Percentiles rank a stretch among this genome's conserved stretches.
These are phyloP conservation scores for Drosophila nannoptera DNA, from an alignment of 1,140 invertebrate genomes.

Conservation along the genomic window DNA sequence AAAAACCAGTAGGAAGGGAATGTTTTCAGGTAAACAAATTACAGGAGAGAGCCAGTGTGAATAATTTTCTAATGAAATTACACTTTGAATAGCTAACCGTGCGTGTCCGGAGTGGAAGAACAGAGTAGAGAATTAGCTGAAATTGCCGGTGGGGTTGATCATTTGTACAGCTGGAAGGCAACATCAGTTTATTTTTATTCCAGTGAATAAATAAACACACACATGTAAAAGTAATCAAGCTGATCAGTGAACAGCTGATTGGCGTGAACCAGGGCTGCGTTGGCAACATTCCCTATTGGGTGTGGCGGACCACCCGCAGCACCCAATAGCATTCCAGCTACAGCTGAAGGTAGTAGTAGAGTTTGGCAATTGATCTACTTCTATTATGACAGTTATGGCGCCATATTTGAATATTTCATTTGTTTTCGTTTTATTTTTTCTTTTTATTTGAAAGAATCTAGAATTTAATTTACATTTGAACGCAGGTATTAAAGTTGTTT, in stretches of 20 bases:
- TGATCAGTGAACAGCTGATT: slow-evolving; percentile 29
- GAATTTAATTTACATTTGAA: slow-evolving; percentile 62
- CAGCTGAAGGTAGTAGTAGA: slow-evolving; percentile 9
- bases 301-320: slow-evolving; percentile 30
- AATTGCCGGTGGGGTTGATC: background rate
- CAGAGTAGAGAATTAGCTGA: background rate
- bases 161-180: background rate
- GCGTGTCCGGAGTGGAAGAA: slow-evolving; percentile 12
- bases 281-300: slow-evolving; percentile 15
- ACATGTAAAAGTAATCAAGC: background rate
- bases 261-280: slow-evolving; percentile 28
- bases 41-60: background rate
- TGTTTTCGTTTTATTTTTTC: background rate
- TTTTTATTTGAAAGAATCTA: slow-evolving; percentile 50
- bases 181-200: background rate
- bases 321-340: background rate
- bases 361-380: slow-evolving; percentile 11
- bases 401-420: slow-evolving; percentile 11
- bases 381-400: slow-evolving; percentile 15
- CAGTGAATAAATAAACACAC: background rate
- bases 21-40: slow-evolving; percentile 17
- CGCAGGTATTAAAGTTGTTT: slow-evolving; percentile 57
- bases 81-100: background rate
- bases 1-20: background rate
- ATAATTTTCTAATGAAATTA: slow-evolving; percentile 1